Conservation (phyloP, 2,888 invertebrate genomes). For the Notodonta ziczac region DNA sequence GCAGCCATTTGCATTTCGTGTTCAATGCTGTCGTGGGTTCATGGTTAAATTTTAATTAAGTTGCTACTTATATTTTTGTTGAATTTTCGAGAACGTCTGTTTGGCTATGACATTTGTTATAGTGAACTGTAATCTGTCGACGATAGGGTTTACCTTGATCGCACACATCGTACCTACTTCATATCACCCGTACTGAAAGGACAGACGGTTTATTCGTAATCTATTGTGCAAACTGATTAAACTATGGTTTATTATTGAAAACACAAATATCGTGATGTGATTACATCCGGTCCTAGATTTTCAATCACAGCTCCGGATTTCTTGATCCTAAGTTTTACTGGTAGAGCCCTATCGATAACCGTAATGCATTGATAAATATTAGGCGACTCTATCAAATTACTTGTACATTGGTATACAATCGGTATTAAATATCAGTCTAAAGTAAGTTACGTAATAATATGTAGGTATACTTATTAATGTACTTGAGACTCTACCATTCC, state of each 20-base stretch:
- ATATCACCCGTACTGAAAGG: conserved; percentile 16
- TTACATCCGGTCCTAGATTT: not conserved
- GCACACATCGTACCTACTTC: conserved; percentile 16
- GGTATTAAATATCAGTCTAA: not conserved
- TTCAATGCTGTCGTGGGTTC: conserved; percentile 4
- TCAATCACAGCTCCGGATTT: not conserved
- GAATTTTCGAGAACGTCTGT: conserved; percentile 15
- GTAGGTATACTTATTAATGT: no score
- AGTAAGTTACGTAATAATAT: no score
- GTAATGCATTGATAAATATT: conserved; percentile 1
- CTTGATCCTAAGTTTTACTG: not conserved
- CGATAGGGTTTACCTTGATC: conserved; percentile 35
- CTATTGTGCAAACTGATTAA: conserved; percentile 8
- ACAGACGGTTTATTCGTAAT: conserved; percentile 6
- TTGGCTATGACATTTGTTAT: conserved; percentile 12
- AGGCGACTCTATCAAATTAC: not conserved
- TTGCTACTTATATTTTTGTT: conserved; percentile 2
- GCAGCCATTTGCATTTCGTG: not conserved
- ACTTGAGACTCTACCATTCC: no score
- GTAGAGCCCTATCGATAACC: not conserved
- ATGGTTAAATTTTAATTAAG: conserved; percentile 7
- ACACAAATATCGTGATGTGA: not conserved
- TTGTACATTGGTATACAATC: not conserved
- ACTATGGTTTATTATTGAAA: not conserved
- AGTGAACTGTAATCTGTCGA: conserved; percentile 25